Evolutionary conservation across 2,113 vertebrate species (phyloP), one percentile per base, ranked within the genome.

Genomic region (Cyphomyrus discorhynchus): DNA sequence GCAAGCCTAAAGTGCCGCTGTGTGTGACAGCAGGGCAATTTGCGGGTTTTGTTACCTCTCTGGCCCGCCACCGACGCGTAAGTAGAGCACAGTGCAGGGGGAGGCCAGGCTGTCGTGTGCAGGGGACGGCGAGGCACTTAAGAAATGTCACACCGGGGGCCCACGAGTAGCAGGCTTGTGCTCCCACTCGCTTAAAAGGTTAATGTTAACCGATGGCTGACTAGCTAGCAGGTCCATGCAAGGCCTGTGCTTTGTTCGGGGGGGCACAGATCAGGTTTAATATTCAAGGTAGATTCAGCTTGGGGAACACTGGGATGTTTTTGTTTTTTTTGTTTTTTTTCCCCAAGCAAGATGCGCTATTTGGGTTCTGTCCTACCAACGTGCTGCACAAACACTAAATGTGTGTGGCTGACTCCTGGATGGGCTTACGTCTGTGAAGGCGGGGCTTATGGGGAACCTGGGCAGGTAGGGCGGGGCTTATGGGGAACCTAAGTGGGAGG

Each of bases 201-300:
- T 96, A 96, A 96, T 95, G 95, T 96, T 96, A 96, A 96, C 96
- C 94, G 95, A 95, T 95, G 95, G 94, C 94, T 95, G 95, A 95
- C 94, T 95, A 94, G 94, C 94, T 31, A 70, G 62, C 62, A 31
- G 62, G 62, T 27, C n/a, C 10, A 27, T 70, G n/a, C n/a, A 95
- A 92, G 95, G 94, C 95, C 95, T 95, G 95, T 95, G 46, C 58
- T 88, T 70, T 74, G n/a, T 35, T 56, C 49, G 5, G 47, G 6
- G 13, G 21, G 31, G 39, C 17, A 19, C 13, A 80, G 42, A 80
- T 80, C 35, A 19, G 35, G 31, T 77, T 77, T 77, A 77, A 77
- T 39, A 17, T 5, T 35, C 70, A 77, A 77, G 13, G 70, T 77
- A 31, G 27, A 39, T 77, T 77, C 27, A 17, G 13, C 70, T 35